phyloP scores from a whole-genome alignment of 2,797 vertebrate species.

The Ptychadena robeensis region DNA sequence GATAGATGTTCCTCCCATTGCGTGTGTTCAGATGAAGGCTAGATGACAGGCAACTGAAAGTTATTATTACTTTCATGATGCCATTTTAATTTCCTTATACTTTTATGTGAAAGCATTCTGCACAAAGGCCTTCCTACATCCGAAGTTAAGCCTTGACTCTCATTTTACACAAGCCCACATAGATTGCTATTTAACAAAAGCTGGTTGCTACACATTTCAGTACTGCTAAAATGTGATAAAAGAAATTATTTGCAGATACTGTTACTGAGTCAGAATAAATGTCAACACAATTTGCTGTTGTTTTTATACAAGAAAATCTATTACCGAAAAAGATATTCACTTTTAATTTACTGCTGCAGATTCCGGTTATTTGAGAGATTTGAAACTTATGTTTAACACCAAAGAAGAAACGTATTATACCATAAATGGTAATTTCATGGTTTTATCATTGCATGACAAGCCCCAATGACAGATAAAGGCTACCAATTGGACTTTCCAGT shows the following conservation, averaged over 20 bases:
- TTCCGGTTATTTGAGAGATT: not conserved
- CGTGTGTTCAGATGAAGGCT: not conserved
- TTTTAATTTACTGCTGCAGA: not conserved
- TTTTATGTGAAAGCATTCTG: not conserved
- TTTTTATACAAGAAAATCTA: conserved; percentile 11
- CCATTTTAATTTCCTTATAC: not conserved
- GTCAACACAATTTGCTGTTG: conserved; percentile 22
- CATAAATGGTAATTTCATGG: not conserved
- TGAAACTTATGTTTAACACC: not conserved
- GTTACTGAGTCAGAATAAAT: conserved; percentile 31
- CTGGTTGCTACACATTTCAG: not conserved
- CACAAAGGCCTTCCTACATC: not conserved
- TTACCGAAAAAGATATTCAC: conserved; percentile 4
- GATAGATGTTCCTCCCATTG: not conserved
- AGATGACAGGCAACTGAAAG: not conserved
- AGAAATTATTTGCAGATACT: conserved; percentile 21
- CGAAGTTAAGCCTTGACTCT: conserved; percentile 11
- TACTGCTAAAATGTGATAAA: conserved; percentile 27
- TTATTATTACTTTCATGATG: not conserved
- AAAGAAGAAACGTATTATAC: not conserved
- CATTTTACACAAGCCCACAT: conserved; percentile 9
- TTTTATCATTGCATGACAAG: not conserved
- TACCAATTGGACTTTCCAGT: not conserved
- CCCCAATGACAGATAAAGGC: not conserved
- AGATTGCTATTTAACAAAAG: conserved; percentile 2